Conservation (phyloP, 2,888 invertebrate species). For the Agrotis exclamationis region DNA sequence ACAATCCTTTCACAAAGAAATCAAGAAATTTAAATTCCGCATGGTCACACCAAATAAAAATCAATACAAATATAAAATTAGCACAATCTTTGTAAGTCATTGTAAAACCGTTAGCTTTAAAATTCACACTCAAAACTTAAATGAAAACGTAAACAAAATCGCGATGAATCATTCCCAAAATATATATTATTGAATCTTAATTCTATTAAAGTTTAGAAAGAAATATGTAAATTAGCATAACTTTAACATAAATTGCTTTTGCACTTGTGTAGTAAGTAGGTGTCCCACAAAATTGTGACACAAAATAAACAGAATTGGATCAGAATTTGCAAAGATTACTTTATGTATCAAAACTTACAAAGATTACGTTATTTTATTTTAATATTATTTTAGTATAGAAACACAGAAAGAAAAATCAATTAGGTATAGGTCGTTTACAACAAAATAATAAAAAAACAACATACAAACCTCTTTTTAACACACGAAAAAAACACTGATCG, state of each 20-base stretch:
- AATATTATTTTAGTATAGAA: too few relatives aligned
- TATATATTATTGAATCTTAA: conserved; percentile 11
- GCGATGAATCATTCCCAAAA: conserved; percentile 35
- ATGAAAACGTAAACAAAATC: conserved; percentile 50
- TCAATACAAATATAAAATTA: conserved; percentile 22
- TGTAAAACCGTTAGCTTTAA: conserved; percentile 38
- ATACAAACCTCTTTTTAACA: conserved; percentile 57
- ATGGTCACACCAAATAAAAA: conserved; percentile 15
- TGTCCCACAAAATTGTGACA: too few relatives aligned
- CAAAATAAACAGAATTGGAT: too few relatives aligned
- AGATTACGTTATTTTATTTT: too few relatives aligned
- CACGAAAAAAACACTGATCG: conserved; percentile 42
- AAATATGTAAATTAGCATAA: conserved; percentile 11
- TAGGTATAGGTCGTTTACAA: background rate
- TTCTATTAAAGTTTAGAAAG: conserved; percentile 28
- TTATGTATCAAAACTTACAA: too few relatives aligned
- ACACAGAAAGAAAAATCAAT: background rate
- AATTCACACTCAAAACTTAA: conserved; percentile 26
- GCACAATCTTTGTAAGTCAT: conserved; percentile 9
- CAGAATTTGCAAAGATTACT: too few relatives aligned
- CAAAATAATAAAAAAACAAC: background rate
- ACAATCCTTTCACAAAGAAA: background rate
- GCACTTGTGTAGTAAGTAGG: too few relatives aligned
- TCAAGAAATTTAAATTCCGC: background rate
- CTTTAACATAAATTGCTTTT: background rate